A percentile compares a stretch with the other conserved stretches of the same genome.
phyloP scores from a whole-genome alignment of 2,797 vertebrate species.

The Myotis pilosus region DNA sequence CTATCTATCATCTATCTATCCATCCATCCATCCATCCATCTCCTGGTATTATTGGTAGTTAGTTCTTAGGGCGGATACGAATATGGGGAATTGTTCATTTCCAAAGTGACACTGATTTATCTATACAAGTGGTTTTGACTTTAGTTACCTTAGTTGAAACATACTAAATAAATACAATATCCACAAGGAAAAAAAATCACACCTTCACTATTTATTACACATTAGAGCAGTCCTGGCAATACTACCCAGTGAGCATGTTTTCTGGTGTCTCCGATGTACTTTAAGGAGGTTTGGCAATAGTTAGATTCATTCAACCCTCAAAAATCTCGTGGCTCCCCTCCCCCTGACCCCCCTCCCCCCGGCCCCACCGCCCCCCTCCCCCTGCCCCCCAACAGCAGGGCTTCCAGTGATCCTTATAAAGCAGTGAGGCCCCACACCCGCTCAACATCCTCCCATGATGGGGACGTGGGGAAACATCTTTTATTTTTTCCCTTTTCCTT shows the following conservation, averaged over 20 bases:
- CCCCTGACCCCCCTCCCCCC: no score
- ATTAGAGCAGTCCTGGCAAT: neutral
- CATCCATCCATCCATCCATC: no score
- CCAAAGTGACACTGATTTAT: neutral
- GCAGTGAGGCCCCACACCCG: constrained; percentile 9
- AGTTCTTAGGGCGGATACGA: no score
- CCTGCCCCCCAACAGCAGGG: constrained; percentile 58
- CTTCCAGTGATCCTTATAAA: constrained; percentile 67
- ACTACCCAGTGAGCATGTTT: neutral
- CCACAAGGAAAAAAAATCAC: neutral
- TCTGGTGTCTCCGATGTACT: constrained; percentile 32
- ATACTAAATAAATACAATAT: neutral
- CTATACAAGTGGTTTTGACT: neutral
- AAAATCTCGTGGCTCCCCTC: constrained; percentile 81
- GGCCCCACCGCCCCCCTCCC: neutral
- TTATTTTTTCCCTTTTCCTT: neutral
- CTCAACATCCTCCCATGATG: constrained; percentile 62
- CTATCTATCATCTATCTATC: no score
- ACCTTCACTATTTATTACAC: neutral
- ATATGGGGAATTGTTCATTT: no score
- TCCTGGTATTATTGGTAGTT: no score
- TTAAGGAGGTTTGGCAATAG: constrained; percentile 61
- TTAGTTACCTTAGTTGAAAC: neutral
- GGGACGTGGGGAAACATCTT: constrained; percentile 40
- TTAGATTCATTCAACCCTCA: constrained; percentile 81